Evolutionary conservation across 2,113 vertebrate genomes (phyloP), one percentile per base, ranked within the genome.

Genomic region (Xiphophorus couchianus): DNA sequence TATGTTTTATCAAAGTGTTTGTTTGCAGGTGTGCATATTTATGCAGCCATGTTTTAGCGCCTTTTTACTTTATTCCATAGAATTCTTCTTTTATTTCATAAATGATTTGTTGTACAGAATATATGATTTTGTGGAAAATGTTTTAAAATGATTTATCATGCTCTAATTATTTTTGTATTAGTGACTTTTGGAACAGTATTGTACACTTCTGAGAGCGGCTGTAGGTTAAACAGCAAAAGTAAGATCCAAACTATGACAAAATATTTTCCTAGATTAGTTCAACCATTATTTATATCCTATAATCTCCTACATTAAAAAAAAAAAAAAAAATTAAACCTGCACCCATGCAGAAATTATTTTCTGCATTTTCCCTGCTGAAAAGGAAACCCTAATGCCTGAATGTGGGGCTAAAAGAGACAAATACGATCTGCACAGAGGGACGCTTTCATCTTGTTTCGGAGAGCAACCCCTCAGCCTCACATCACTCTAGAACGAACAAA

Each of bases 381-480:
- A 67, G 22, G 35, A 1, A 31, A 33, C 8, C 27, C 22, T 60
- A 30, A 31, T 29, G 62, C 7, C 30, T 54, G 7, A 64, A 35
- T 48, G 28, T 9, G 35, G 4, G 0, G 39, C 66, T 39, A 51
- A 73, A 61, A 31, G 28, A 60, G 11, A 25, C 3, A 39, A 13
- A 54, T 48, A n/a, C 3, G 3, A 5, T 30, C 10, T 48, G 30
- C 51, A 33, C 5, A 30, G 19, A 19, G 0, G 1, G 29, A 29
- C 12, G 25, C 19, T 9, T 0, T 12, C 14, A n/a, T 39, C 10
- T 19, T 19, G 29, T 66, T 11, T 37, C 22, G 58, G 42, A 77
- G 39, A 67, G 54, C 11, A 33, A 61, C n/a, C 13, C 14, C 48
- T 71, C 25, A 80, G 28, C 60, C 54, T 39, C 33, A 65, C 42